These are phyloP conservation scores for Penaeus vannamei DNA, from an alignment of 1,140 invertebrate genomes.

Conservation along the genomic window DNA sequence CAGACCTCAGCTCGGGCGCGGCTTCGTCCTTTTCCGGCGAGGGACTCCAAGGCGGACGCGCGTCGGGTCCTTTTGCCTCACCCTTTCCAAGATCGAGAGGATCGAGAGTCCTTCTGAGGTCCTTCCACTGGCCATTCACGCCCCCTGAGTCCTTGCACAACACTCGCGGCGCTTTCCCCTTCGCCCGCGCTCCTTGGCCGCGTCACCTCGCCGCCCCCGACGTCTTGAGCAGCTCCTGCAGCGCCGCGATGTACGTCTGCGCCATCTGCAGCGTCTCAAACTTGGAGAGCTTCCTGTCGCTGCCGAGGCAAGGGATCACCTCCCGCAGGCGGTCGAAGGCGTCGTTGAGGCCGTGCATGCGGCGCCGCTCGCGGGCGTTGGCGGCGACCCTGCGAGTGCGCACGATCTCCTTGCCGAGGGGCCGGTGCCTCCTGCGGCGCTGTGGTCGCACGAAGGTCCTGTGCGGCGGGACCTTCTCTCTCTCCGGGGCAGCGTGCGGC, in stretches of 20 bases:
- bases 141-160: background rate
- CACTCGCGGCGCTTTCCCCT: background rate
- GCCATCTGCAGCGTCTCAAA: slow-evolving; percentile 92
- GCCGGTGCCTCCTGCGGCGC: slow-evolving; percentile 45
- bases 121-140: background rate
- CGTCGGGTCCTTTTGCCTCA: too few relatives aligned
- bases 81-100: too few relatives aligned
- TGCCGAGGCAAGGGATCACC: slow-evolving; percentile 84
- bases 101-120: too few relatives aligned
- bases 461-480: slow-evolving; percentile 54
- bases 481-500: slow-evolving; percentile 11
- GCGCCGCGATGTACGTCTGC: slow-evolving; percentile 85
- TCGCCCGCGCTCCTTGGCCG: background rate
- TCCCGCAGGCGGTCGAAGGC: slow-evolving; percentile 86
- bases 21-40: too few relatives aligned
- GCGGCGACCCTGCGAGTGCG: slow-evolving; percentile 79
- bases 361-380: slow-evolving; percentile 82
- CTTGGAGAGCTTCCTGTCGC: slow-evolving; percentile 87
- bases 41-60: too few relatives aligned
- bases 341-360: slow-evolving; percentile 88
- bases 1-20: too few relatives aligned
- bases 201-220: slow-evolving; percentile 47
- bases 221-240: slow-evolving; percentile 83
- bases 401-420: slow-evolving; percentile 57
- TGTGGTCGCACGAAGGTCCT: slow-evolving; percentile 54